Evolutionary conservation across 2,113 vertebrate species (phyloP).

Genomic region (Sterrhoptilus dennistouni): DNA sequence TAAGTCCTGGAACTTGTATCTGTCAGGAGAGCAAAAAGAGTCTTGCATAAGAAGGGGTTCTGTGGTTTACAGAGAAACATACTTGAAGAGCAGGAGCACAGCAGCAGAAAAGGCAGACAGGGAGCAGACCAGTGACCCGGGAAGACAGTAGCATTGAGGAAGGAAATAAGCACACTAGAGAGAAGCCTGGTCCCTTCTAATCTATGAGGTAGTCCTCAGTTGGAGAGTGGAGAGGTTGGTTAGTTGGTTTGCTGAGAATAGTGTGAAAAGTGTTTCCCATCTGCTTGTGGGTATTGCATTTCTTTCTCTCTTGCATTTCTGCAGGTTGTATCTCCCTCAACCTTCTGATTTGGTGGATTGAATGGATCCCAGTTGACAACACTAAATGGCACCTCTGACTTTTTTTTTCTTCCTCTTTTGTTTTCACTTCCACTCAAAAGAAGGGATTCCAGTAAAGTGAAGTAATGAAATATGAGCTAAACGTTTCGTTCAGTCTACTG

Average conservation of each 20-base stretch:
- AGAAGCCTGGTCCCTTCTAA: background rate
- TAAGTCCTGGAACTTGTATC: background rate
- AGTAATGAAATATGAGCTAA: background rate
- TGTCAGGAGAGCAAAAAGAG: background rate
- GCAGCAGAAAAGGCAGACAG: background rate
- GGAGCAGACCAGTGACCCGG: background rate
- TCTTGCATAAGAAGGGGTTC: background rate
- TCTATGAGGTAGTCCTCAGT: background rate
- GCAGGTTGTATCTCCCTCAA: background rate
- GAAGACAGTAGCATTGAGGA: background rate
- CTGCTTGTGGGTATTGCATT: background rate
- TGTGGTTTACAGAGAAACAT: background rate
- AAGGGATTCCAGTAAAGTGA: background rate
- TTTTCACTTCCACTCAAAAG: background rate
- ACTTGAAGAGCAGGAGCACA: background rate
- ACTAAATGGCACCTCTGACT: background rate
- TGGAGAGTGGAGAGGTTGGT: background rate
- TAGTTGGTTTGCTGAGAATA: background rate
- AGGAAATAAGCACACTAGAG: background rate
- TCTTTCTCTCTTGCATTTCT: background rate
- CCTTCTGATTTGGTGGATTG: background rate
- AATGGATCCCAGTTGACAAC: background rate
- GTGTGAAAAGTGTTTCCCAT: background rate
- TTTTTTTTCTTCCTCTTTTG: background rate
- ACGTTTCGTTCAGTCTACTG: background rate